phyloP scores from a whole-genome alignment of 2,797 vertebrate species.

The Thalassophryne amazonica region DNA sequence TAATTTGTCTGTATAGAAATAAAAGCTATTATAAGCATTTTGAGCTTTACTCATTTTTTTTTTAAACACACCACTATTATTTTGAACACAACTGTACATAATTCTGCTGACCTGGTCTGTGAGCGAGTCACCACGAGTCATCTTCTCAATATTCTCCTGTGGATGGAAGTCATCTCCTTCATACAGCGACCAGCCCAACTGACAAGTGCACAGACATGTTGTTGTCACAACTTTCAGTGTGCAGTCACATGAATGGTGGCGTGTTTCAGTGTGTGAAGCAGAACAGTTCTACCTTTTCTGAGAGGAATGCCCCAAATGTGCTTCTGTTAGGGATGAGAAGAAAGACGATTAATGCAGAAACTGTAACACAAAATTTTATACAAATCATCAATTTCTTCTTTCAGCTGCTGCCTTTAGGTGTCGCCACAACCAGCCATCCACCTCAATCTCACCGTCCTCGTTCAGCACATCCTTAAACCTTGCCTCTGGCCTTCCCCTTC shows the following conservation, averaged over 20 bases:
- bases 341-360: neutral
- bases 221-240: neutral
- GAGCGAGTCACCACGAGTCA: constrained; percentile 83
- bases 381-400: too few species aligned
- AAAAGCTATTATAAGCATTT: too few species aligned
- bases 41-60: too few species aligned
- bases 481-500: too few species aligned
- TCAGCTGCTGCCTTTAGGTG: too few species aligned
- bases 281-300: constrained; percentile 73
- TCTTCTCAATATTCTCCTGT: constrained; percentile 83
- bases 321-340: constrained; percentile 66
- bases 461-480: too few species aligned
- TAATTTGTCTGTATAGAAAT: too few species aligned
- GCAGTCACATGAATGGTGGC: neutral
- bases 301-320: constrained; percentile 74
- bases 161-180: constrained; percentile 90
- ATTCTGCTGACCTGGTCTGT: constrained; percentile 82
- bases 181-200: constrained; percentile 88
- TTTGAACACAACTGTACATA: constrained; percentile 1
- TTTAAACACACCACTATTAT: too few species aligned
- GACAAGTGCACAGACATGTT: constrained; percentile 2
- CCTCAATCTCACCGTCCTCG: too few species aligned
- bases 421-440: too few species aligned
- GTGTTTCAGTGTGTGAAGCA: neutral
- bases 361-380: too few species aligned